Percentiles rank a stretch among this genome's conserved stretches.
Conservation (phyloP, 2,113 vertebrate genomes). For the Zapornia atra region DNA sequence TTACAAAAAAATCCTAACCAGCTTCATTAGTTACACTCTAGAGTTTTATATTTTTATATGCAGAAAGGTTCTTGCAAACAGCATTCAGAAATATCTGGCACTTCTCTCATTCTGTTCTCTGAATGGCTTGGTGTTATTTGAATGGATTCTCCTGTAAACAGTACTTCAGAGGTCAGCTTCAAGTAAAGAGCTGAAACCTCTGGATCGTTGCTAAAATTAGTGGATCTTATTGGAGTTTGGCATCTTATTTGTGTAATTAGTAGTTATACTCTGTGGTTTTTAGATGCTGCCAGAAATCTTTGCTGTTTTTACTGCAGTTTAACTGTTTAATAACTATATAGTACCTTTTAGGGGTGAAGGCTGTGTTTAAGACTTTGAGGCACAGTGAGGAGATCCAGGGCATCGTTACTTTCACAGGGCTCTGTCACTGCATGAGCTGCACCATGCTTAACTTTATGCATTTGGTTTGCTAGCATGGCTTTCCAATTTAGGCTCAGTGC, state of each 20-base stretch:
- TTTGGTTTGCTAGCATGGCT: neutral
- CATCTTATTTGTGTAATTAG: neutral
- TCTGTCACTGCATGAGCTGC: neutral
- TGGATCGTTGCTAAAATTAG: neutral
- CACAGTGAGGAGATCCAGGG: neutral
- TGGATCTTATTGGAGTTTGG: neutral
- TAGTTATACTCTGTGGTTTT: neutral
- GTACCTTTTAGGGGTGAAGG: neutral
- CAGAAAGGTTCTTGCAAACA: neutral
- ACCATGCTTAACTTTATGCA: neutral
- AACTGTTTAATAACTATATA: neutral
- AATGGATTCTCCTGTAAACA: neutral
- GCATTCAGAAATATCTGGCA: neutral
- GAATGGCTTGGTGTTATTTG: neutral
- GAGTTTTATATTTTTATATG: neutral
- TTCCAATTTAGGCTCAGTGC: neutral
- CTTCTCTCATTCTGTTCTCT: neutral
- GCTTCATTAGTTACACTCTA: neutral
- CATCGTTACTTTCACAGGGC: neutral
- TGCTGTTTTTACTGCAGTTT: neutral
- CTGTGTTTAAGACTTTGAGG: neutral
- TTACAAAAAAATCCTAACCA: neutral
- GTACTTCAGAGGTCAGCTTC: neutral
- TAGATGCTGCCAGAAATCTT: neutral
- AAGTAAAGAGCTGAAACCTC: neutral